Base-by-base conservation (phyloP, 2,797 vertebrate species). In the Acanthis flammea region DNA sequence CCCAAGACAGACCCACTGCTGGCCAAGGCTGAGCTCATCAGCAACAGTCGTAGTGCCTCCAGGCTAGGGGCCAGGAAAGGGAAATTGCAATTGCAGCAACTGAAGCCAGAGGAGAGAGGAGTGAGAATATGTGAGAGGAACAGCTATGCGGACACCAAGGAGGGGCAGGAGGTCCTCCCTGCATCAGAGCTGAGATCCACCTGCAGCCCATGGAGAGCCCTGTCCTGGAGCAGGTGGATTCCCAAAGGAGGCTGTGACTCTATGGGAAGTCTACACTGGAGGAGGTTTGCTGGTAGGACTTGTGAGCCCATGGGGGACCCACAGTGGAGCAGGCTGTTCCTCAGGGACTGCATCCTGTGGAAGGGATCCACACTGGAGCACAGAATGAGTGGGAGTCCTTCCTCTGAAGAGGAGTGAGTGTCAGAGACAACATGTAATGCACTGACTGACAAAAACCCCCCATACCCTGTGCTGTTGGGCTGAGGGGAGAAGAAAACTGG, bases 21-120 rank as follows among this genome's bases (percentile, higher is more conserved):
- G 55, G 17, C 42, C 37, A 63, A 23, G 28, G n/a, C 50, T 21
- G 10, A 44, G 48, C 19, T 42, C 37, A 44, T 30, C 37, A 55
- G 17, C 28, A 37, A 5, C 8, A 21, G 28, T 1, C 2, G 4
- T 0, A 33, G 24, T 28, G 33, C 14, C 28, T 39, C 57, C 11
- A 14, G 37, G 28, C 12, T 44, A 18, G 12, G 14, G 45, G 37
- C 15, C 41, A 57, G 57, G 27, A 68, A 55, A 35, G 19, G 24
- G 28, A 63, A 82, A 82, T 3, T 47, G 47, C 41, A 47, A 35
- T 2, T 48, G 13, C 35, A 55, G 28, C 27, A 55, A 55, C 7
- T 25, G 21, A n/a, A 44, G 35, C 19, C 35, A 37, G 62, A 44
- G 41, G 48, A n/a, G 16, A 68, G 7, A 31, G 18, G 13, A 58